Conservation (phyloP, 2,888 invertebrate species). For the Lycia hirtaria region DNA sequence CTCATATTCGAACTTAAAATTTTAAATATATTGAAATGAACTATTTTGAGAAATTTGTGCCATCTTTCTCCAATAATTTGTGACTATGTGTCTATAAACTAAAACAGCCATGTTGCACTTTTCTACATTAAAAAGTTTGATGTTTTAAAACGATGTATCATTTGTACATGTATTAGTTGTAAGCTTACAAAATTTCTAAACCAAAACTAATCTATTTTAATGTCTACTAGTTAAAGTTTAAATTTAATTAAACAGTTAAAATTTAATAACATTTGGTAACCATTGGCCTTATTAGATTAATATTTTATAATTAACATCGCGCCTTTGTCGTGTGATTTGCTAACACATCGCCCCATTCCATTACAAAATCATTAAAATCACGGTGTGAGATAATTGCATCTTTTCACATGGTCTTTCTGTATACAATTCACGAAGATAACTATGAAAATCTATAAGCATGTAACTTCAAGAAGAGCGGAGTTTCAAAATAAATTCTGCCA, state of each 20-base stretch:
- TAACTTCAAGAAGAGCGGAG: too few species aligned
- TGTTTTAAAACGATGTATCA: not conserved
- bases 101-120: not conserved
- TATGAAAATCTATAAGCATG: too few species aligned
- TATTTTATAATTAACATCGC: conserved; percentile 49
- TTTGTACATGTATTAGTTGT: conserved; percentile 35
- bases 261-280: conserved; percentile 23
- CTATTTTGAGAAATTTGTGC: too few species aligned
- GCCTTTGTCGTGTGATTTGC: conserved; percentile 72
- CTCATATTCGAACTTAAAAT: too few species aligned
- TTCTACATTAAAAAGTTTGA: not conserved
- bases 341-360: conserved; percentile 71
- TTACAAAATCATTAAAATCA: conserved; percentile 45
- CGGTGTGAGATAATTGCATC: not conserved
- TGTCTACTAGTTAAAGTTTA: not conserved
- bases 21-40: too few species aligned
- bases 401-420: not conserved
- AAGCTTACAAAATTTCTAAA: conserved; percentile 20
- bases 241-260: not conserved
- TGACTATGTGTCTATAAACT: not conserved
- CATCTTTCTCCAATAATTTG: conserved; percentile 10
- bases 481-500: too few species aligned
- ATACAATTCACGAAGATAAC: too few species aligned
- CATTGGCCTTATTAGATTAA: conserved; percentile 40
- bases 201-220: not conserved